Percentiles rank a stretch among this genome's conserved stretches.
These are phyloP conservation scores for Spilarctia lutea DNA, from an alignment of 2,888 invertebrate genomes.

Conservation along the genomic window DNA sequence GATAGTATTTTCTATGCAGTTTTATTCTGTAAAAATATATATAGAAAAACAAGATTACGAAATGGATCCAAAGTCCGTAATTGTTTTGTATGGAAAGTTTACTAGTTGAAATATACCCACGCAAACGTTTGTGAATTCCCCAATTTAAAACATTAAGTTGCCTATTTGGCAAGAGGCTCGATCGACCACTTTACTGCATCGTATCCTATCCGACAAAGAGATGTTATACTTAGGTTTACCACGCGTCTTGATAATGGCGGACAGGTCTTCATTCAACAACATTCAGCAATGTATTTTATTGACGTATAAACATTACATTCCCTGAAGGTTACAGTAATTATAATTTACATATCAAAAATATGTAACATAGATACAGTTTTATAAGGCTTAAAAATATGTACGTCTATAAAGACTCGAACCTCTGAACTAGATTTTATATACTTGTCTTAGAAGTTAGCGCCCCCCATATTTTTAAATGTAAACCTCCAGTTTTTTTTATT, in stretches of 20 bases:
- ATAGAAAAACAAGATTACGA: background rate
- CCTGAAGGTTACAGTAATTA: no score
- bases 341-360: no score
- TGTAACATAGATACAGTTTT: no score
- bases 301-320: no score
- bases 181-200: conserved; percentile 41
- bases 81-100: conserved; percentile 11
- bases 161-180: conserved; percentile 23
- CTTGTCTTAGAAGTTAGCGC: no score
- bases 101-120: conserved; percentile 19
- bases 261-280: background rate
- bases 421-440: no score
- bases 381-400: no score
- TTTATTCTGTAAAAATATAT: background rate
- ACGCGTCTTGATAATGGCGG: background rate
- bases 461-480: no score
- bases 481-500: no score
- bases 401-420: no score
- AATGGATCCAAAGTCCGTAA: background rate
- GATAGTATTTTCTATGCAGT: no score
- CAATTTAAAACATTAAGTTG: conserved; percentile 39
- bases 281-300: no score
- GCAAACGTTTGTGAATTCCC: conserved; percentile 29
- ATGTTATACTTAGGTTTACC: conserved; percentile 14
- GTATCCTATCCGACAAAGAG: conserved; percentile 50